Conservation (phyloP, 2,113 vertebrate genomes). For the Rhinopomastus cyanomelas region DNA sequence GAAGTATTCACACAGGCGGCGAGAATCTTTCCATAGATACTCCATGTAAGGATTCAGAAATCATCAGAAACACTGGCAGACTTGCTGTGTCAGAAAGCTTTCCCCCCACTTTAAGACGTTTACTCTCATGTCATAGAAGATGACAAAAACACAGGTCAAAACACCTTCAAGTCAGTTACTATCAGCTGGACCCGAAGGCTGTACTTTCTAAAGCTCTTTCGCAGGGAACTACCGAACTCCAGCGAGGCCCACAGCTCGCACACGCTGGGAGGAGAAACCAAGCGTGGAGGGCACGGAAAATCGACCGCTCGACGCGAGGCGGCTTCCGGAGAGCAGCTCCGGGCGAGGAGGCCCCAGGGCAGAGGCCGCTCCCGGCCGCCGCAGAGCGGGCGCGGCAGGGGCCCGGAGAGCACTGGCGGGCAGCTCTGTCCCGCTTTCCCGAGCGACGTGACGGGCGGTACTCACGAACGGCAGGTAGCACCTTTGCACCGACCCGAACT, state of each 20-base stretch:
- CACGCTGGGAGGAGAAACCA: not conserved
- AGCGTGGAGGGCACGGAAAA: accelerated
- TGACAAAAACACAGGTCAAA: too few relatives aligned
- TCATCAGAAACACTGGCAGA: not conserved
- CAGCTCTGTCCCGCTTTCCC: not conserved
- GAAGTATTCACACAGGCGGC: not conserved
- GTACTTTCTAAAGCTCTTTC: not conserved
- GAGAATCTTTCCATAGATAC: not conserved
- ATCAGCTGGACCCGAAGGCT: not conserved
- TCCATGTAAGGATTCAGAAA: not conserved
- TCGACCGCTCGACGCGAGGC: accelerated
- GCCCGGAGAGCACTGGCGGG: accelerated
- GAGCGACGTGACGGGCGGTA: not conserved
- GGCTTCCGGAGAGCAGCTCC: too few relatives aligned
- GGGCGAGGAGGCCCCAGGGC: accelerated
- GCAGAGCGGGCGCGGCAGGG: not conserved
- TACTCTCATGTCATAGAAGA: too few relatives aligned
- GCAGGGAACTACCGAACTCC: not conserved
- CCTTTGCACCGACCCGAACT: conserved; percentile 84
- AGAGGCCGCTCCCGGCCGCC: not conserved
- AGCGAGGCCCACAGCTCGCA: accelerated
- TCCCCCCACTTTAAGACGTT: not conserved
- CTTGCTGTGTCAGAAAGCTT: not conserved
- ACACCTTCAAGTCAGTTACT: not conserved
- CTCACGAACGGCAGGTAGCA: conserved; percentile 89